Percentiles rank a stretch among this genome's conserved stretches.
These are phyloP conservation scores for Patella pellucida DNA, from an alignment of 2,888 invertebrate genomes.

Conservation along the genomic window DNA sequence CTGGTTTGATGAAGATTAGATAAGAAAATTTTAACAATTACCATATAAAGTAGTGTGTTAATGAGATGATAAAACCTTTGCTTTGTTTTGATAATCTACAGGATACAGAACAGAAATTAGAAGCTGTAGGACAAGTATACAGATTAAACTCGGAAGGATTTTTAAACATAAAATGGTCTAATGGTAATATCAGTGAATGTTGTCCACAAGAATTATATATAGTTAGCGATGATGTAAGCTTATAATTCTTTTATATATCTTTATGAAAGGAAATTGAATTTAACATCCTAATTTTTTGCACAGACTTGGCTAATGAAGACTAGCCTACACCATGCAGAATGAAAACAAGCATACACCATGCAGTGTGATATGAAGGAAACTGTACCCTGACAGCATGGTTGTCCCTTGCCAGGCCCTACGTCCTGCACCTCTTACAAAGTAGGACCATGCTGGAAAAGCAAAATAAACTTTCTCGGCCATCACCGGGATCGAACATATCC, in stretches of 20 bases:
- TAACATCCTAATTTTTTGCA: too few species aligned
- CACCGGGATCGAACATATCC: too few species aligned
- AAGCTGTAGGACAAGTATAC: conserved; percentile 86
- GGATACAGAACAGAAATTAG: conserved; percentile 22
- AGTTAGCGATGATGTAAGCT: conserved; percentile 69
- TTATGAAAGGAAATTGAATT: too few species aligned
- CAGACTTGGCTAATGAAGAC: too few species aligned
- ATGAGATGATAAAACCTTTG: background rate
- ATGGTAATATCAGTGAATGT: conserved; percentile 86
- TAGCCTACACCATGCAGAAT: too few species aligned
- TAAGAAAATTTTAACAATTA: background rate
- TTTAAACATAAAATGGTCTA: conserved; percentile 92
- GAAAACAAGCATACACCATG: too few species aligned
- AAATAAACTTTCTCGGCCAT: too few species aligned
- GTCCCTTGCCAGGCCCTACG: too few species aligned
- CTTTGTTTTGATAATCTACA: conserved; percentile 21
- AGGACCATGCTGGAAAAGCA: too few species aligned
- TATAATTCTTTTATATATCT: background rate
- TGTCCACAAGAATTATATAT: conserved; percentile 91
- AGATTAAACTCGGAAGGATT: conserved; percentile 88
- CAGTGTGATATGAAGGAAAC: too few species aligned
- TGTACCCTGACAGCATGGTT: too few species aligned
- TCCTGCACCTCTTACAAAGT: too few species aligned
- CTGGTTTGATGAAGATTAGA: background rate
- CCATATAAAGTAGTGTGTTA: background rate